Percentiles rank a stretch among this genome's conserved stretches.
phyloP scores from a whole-genome alignment of 2,797 vertebrate species.

The Synaphobranchus kaupii region DNA sequence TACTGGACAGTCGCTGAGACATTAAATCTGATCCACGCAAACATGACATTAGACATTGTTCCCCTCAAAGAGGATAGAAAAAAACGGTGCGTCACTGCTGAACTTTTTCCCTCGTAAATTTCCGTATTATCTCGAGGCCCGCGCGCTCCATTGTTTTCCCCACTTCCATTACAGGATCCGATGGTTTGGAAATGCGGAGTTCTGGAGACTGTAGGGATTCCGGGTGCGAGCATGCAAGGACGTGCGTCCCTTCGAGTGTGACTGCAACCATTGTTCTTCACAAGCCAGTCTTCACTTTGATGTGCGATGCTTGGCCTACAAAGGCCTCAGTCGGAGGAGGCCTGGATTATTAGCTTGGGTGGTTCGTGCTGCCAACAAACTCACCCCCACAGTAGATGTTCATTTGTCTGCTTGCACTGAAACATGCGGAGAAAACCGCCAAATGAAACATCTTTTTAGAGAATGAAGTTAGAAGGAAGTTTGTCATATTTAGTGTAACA shows the following conservation, averaged over 20 bases:
- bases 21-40: background rate
- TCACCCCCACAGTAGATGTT: background rate
- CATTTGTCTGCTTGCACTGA: background rate
- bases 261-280: constrained; percentile 86
- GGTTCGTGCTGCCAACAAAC: background rate
- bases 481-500: background rate
- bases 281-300: constrained; percentile 93
- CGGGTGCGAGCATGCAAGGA: constrained; percentile 63
- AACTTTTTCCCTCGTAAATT: constrained; percentile 29
- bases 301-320: constrained; percentile 83
- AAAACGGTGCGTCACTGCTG: background rate
- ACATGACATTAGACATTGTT: background rate
- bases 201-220: constrained; percentile 69
- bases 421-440: background rate
- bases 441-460: background rate
- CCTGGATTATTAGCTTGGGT: background rate
- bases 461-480: background rate
- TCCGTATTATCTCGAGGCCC: constrained; percentile 14
- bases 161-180: constrained; percentile 67
- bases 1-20: background rate
- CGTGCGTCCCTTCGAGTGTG: constrained; percentile 88
- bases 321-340: constrained; percentile 43
- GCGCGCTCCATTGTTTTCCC: constrained; percentile 47
- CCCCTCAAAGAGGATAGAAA: background rate
- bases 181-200: constrained; percentile 76